Base-by-base conservation (phyloP, 2,797 vertebrate species). In the Lacerta bilineata region DNA sequence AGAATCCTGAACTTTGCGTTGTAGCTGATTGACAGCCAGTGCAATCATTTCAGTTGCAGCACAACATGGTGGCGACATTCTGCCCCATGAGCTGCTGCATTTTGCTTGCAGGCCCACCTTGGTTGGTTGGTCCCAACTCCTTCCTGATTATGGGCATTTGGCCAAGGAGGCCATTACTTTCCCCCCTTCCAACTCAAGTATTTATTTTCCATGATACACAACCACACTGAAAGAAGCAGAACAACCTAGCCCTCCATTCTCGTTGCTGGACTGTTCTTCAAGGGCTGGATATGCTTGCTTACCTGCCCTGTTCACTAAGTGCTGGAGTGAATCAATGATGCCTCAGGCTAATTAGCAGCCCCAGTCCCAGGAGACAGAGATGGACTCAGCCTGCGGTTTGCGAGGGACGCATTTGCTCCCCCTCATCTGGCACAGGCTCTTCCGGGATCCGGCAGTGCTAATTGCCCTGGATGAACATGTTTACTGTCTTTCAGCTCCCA, bases 401-500 rank as follows among this genome's bases (percentile, higher is more conserved):
- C 6, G 11, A 68, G 78, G 33, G 46, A 55, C n/a, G 68, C 77
- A 74, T 84, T 76, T 50, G n/a, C 76, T 33, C 76, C 55, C 8
- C 39, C 66, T 11, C 61, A 39, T 11, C 61, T 72, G 15, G 89
- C 84, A 81, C 83, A 33, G 29, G 84, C 5, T 90, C 83, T 92
- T 88, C 91, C 91, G 93, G 93, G 94, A 94, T 93, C 93, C 2
- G 88, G 91, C 8, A 82, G 83, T 0, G 2, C 91, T 95, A 89
- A 95, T 93, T 93, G 41, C 13, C 27, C 0, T 91, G 92, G 59
- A 90, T 94, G 81, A 59, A 89, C 0, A 0, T 84, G 81, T 91
- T 93, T 91, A 92, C 90, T 0, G 27, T 89, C 90, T 8, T 86
- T 39, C 61, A 29, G 6, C 5, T 76, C 83, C 8, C 46, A 84